Evolutionary conservation across 1,140 invertebrate genomes (phyloP), one percentile per base, ranked within the genome.

Genomic region (Drosophila chauvacae): DNA sequence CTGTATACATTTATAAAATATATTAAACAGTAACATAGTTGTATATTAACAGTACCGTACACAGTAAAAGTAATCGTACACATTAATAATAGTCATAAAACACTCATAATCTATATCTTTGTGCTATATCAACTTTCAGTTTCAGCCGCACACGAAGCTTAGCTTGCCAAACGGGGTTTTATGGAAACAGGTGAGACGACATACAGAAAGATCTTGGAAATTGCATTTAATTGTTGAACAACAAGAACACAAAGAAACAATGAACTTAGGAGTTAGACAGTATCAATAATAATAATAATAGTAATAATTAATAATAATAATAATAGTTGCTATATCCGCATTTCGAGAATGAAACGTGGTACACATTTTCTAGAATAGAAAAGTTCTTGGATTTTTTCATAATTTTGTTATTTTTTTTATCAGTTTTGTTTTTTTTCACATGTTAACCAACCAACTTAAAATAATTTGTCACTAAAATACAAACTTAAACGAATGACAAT

Each of bases 291-390:
- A 41, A 70, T 39, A 56, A 26, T 23, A 23, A 55, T 58, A 41
- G 28, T 53, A 63, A 26, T 28, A 26, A 1, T 37, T 55, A 37
- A 23, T 55, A 23, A 55, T 37, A 20, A 37, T 55, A 55, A 55
- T 55, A 55, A 55, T 55, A 55, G 51, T 37, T 37, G 3, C 35
- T 63, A 69, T 65, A 47, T 60, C 71, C 70, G 50, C 47, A 83
- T 87, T 87, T 87, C 84, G 71, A 87, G 86, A 88, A 87, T 88
- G 80, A 87, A 87, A 87, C 56, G 58, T 63, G 80, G 60, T 41
- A 42, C 61, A 44, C 33, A 23, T 23, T 37, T 64, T 64, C 23
- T 47, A 39, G 30, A 50, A 58, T 42, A 76, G 51, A 76, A 75
- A 65, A 51, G 16, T 51, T 65, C 45, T 76, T 61, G 73, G 33